These are phyloP conservation scores for Spilarctia lutea DNA, from an alignment of 2,888 invertebrate species.

Conservation along the genomic window DNA sequence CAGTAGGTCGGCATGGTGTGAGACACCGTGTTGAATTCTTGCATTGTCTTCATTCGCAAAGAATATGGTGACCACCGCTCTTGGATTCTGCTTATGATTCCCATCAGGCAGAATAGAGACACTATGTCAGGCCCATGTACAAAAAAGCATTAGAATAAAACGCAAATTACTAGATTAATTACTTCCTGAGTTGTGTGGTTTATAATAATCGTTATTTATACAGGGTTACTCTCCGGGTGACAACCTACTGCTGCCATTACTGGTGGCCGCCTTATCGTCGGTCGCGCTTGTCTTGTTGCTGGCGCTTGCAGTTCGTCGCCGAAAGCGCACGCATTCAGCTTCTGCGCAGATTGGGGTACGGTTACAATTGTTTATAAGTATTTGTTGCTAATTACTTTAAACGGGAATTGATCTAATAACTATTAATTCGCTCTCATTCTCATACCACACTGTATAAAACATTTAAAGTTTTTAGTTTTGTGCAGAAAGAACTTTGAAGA, in stretches of 20 bases:
- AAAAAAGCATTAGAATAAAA: too few relatives aligned
- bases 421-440: background rate
- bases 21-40: too few relatives aligned
- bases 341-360: conserved; percentile 78
- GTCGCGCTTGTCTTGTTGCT: conserved; percentile 80
- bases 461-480: background rate
- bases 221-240: conserved; percentile 88
- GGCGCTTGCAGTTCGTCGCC: conserved; percentile 83
- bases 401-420: background rate
- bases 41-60: too few relatives aligned
- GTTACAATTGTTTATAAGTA: background rate
- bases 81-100: too few relatives aligned
- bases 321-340: conserved; percentile 70
- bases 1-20: too few relatives aligned
- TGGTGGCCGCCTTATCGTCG: conserved; percentile 82
- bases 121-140: too few relatives aligned
- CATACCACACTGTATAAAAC: background rate
- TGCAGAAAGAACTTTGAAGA: background rate
- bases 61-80: too few relatives aligned
- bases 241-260: conserved; percentile 86
- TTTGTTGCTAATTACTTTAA: background rate
- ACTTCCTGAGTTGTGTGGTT: background rate
- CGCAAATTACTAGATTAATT: too few relatives aligned
- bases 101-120: too few relatives aligned
- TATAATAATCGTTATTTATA: conserved; percentile 2